Base-by-base conservation (phyloP, 2,888 invertebrate species). In the Odontomyia ornata region DNA sequence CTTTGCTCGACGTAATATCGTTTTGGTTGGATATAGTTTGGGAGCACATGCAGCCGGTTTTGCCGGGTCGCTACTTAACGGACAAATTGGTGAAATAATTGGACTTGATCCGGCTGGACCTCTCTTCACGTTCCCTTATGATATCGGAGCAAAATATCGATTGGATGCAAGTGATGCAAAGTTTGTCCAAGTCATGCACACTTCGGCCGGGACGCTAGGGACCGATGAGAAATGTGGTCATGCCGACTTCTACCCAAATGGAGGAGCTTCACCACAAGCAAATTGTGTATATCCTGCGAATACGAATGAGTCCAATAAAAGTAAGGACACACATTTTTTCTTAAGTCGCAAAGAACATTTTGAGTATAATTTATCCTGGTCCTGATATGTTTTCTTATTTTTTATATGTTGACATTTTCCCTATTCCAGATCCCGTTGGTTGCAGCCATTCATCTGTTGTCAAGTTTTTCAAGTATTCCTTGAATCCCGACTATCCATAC, bases 51-150 rank as follows among this genome's bases (percentile, higher is more conserved):
- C 86, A 1, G 86, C 84, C 5, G 86, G 86, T 0, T 84, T 83
- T 80, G 83, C 85, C 0, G 86, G 86, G 0, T 80, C 83, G 2
- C 81, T 82, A 56, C 81, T 86, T 1, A 80, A 82, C 25, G 84
- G 86, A 0, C 77, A 83, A 77, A 80, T 86, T 62, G 85, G 85
- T 77, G 84, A 86, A 80, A 86, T 86, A 76, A 86, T 86, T 77
- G 86, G 86, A 7, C 80, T 86, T 69, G 86, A 86, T 83, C 87
- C 86, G 60, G 86, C 87, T 1, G 86, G 85, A 9, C 87, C 87
- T 11, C 80, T 86, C 7, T 86, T 87, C 77, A 84, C 85, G 0
- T 72, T 85, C 78, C 86, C 86, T 0, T 81, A 83, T 0, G 84
- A 82, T 18, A 84, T 86, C 11, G 81, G 84, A 18, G 64, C 82